Evolutionary conservation across 2,113 vertebrate species (phyloP).

Genomic region (Zosterops borbonicus): DNA sequence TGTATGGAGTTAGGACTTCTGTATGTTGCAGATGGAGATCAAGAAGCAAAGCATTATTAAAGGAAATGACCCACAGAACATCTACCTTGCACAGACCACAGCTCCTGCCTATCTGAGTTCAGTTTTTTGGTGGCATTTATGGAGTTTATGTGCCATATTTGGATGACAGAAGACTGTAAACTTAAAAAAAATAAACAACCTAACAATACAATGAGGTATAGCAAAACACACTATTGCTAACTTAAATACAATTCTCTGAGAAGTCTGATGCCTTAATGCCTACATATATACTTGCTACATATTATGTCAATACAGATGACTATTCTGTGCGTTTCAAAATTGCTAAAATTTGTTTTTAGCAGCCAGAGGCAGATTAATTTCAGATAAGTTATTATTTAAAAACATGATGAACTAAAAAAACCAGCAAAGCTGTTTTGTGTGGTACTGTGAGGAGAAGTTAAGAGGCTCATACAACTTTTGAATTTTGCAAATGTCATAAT

Average conservation of each 20-base stretch:
- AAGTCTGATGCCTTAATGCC: neutral
- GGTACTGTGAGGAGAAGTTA: neutral
- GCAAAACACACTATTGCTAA: neutral
- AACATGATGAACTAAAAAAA: neutral
- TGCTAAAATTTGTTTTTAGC: neutral
- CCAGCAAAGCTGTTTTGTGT: neutral
- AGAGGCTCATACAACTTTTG: neutral
- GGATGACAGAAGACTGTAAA: neutral
- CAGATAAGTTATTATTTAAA: rapidly evolving
- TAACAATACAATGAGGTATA: neutral
- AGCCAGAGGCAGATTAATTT: neutral
- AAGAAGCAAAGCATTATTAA: neutral
- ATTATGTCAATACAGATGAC: neutral
- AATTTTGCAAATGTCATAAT: neutral
- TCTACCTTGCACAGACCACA: neutral
- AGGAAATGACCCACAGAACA: neutral
- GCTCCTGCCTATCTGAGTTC: neutral
- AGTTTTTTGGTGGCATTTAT: neutral
- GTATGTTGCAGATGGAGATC: neutral
- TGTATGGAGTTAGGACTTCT: neutral
- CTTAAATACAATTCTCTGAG: neutral
- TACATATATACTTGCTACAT: neutral
- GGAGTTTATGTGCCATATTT: neutral
- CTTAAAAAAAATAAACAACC: neutral
- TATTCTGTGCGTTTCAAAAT: neutral